These are phyloP conservation scores for Himalopsyche anomala DNA, from an alignment of 2,888 invertebrate genomes.

Conservation along the genomic window DNA sequence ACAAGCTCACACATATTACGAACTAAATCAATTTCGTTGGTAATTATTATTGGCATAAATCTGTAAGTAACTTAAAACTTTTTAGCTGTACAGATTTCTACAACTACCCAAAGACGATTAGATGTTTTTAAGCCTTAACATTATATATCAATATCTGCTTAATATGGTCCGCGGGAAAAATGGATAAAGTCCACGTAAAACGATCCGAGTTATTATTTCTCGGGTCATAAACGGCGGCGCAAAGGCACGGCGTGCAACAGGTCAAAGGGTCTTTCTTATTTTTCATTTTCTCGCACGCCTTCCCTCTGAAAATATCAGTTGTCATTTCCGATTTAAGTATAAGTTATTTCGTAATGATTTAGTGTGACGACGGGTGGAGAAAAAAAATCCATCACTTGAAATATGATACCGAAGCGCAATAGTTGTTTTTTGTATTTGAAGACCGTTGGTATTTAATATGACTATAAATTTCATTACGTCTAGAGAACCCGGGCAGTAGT, in stretches of 20 bases:
- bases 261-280: constrained; percentile 48
- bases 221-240: constrained; percentile 51
- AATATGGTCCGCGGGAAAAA: constrained; percentile 9
- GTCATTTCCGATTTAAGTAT: constrained; percentile 53
- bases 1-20: no score
- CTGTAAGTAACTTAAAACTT: no score
- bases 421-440: background rate
- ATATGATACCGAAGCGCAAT: background rate
- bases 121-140: no score
- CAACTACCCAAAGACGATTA: no score
- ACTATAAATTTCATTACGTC: no score
- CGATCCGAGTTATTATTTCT: constrained; percentile 46
- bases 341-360: constrained; percentile 50
- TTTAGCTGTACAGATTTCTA: no score
- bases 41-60: no score
- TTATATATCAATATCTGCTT: background rate
- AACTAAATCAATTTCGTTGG: no score
- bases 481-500: no score
- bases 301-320: constrained; percentile 38
- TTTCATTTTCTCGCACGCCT: constrained; percentile 30
- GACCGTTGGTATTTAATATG: no score
- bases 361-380: constrained; percentile 17
- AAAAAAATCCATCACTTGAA: background rate
- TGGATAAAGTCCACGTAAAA: constrained; percentile 24
- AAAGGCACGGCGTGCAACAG: constrained; percentile 40